A percentile compares a stretch with the other conserved stretches of the same genome.
These are phyloP conservation scores for Platyscapa corneri DNA, from an alignment of 1,140 invertebrate species.

Conservation along the genomic window DNA sequence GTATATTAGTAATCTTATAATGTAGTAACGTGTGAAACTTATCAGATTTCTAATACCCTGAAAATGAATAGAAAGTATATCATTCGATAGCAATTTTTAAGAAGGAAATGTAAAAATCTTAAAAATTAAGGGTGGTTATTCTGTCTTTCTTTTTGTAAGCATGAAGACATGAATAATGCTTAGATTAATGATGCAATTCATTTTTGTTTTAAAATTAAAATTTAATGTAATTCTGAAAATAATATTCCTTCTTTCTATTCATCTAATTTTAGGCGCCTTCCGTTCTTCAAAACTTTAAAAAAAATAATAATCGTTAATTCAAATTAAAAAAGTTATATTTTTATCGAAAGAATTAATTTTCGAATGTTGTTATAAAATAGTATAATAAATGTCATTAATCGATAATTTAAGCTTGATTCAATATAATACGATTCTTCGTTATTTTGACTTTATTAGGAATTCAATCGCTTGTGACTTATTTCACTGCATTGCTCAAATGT, in stretches of 20 bases:
- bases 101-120: background rate
- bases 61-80: constrained; percentile 13
- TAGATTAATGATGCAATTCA: constrained; percentile 27
- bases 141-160: background rate
- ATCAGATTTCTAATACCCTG: background rate
- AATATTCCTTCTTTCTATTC: constrained; percentile 15
- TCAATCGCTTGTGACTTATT: background rate
- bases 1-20: background rate
- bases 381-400: no score
- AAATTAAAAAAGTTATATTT: background rate
- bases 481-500: background rate
- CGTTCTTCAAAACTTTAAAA: background rate
- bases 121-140: background rate
- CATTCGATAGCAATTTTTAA: background rate
- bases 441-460: background rate
- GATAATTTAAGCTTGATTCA: background rate
- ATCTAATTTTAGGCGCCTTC: constrained; percentile 13
- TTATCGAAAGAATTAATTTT: background rate
- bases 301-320: background rate
- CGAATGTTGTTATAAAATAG: background rate
- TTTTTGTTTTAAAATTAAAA: constrained; percentile 36
- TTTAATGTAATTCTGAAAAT: background rate
- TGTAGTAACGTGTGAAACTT: background rate
- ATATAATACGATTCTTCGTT: background rate
- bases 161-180: constrained; percentile 17